Base-by-base conservation (phyloP, 2,797 vertebrate genomes). In the Poeciliopsis turneri region DNA sequence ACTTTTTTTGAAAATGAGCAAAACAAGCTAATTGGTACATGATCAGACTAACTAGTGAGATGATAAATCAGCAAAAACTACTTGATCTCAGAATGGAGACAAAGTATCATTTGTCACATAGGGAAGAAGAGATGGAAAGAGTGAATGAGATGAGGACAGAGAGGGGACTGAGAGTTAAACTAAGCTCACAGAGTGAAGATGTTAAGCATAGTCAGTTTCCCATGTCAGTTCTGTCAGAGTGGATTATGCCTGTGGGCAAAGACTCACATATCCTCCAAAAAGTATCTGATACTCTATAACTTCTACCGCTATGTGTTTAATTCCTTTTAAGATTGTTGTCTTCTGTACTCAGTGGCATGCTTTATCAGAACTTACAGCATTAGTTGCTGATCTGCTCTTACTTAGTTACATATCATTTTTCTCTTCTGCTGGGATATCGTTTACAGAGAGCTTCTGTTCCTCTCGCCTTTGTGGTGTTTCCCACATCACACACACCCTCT, bases 191-290 rank as follows among this genome's bases (percentile, higher is more conserved):
- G 64, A 70, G 70, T 45, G 59, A 41, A 45, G 39, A 75, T 53
- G 75, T 55, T 30, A 39, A 72, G 46, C 23, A 47, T 85, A 74
- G 80, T 90, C 86, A 87, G 78, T 88, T 83, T 84, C 86, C 74
- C 81, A 80, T 12, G 25, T 85, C 84, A 79, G 73, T 77, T 72
- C 13, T 80, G 81, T 82, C 20, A 2, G 61, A 77, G 43, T 68
- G 72, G 80, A 81, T 83, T 78, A 47, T 28, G 80, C 86, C 79
- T 0, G 23, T 88, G 84, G 86, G 82, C 84, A 89, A 89, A 81
- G 41, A 74, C 77, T 78, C 76, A 45, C 39, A 41, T 80, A 77
- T 84, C 83, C 84, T 88, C 81, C 84, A 81, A 83, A 83, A 84
- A 77, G 59, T 77, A 76, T 81, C 45, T n/a, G 73, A 82, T 82